These are phyloP conservation scores for Pteronotus mesoamericanus DNA, from an alignment of 2,797 vertebrate species.

Conservation along the genomic window DNA sequence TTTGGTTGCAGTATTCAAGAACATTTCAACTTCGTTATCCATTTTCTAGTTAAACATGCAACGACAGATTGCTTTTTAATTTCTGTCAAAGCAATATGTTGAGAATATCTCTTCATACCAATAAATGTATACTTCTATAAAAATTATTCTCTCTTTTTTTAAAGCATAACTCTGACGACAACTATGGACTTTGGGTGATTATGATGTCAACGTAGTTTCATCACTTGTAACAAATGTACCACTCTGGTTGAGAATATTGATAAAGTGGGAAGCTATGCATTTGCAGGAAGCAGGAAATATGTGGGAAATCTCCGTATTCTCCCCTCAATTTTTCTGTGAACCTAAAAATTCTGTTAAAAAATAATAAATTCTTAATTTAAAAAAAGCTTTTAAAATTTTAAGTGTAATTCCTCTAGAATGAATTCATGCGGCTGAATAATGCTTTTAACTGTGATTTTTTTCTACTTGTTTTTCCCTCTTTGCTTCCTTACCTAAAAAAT, in stretches of 20 bases:
- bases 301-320: background rate
- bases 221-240: background rate
- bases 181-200: background rate
- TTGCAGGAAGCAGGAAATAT: background rate
- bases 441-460: background rate
- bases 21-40: background rate
- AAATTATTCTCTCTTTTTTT: background rate
- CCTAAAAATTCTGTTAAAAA: background rate
- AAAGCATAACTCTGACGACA: background rate
- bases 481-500: background rate
- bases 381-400: background rate
- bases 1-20: background rate
- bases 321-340: background rate
- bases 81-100: background rate
- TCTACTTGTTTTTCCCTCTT: background rate
- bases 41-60: background rate
- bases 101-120: background rate
- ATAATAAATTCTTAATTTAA: background rate
- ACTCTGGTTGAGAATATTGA: background rate
- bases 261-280: background rate
- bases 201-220: background rate
- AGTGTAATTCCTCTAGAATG: background rate
- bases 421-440: background rate
- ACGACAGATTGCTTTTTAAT: background rate
- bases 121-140: background rate